Conservation (phyloP, 2,113 vertebrate species). For the Anser cygnoides region DNA sequence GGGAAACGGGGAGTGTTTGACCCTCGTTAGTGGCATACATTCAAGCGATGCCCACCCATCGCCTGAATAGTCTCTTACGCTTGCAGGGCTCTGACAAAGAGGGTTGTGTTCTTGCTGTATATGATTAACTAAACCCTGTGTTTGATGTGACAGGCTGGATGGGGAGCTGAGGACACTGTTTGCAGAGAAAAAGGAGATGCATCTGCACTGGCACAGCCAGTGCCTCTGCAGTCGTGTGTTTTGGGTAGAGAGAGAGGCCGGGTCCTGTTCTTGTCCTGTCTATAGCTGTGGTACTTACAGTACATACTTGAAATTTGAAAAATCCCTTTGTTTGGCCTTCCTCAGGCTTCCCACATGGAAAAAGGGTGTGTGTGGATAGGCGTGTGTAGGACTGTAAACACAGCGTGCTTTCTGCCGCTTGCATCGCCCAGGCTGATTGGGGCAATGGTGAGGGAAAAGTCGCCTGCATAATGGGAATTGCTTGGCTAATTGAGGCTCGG, state of each 20-base stretch:
- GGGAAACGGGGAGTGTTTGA: background rate
- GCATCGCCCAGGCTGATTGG: fast-evolving
- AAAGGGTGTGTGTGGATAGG: slow-evolving; percentile 45
- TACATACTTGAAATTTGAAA: background rate
- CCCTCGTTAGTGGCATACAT: slow-evolving; percentile 7
- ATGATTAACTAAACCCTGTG: slow-evolving; percentile 36
- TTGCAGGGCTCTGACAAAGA: slow-evolving; percentile 11
- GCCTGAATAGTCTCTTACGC: background rate
- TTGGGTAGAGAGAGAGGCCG: background rate
- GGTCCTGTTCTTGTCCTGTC: background rate
- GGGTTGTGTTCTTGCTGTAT: slow-evolving; percentile 15
- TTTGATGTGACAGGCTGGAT: background rate
- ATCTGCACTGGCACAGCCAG: background rate
- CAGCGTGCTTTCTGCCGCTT: background rate
- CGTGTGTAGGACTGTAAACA: background rate
- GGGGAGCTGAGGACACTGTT: background rate
- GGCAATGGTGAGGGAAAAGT: background rate
- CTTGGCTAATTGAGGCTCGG: fast-evolving
- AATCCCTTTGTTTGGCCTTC: slow-evolving; percentile 35
- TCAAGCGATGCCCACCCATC: background rate
- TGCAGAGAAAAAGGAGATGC: background rate
- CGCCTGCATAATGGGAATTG: fast-evolving
- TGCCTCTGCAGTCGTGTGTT: background rate
- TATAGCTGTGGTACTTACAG: background rate
- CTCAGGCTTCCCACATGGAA: slow-evolving; percentile 1